Base-by-base conservation (phyloP, 1,140 invertebrate genomes). In the Bradynema listronoti region DNA sequence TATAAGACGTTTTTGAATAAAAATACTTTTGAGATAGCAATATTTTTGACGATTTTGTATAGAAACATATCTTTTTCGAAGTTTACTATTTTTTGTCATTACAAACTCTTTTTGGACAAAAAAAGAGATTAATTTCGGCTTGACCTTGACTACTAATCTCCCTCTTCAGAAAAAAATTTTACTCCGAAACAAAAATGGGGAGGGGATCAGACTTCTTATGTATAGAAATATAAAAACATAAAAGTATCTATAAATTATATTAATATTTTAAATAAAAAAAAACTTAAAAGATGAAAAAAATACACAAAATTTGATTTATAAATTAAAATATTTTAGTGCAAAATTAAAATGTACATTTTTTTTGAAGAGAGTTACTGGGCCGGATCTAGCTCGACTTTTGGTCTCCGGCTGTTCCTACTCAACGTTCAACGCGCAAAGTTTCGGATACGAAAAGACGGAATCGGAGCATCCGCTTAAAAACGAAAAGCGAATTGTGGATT, bases 301-400 rank as follows among this genome's bases (percentile, higher is more conserved):
- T n/a, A n/a, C n/a, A n/a, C n/a, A n/a, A n/a, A n/a, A n/a, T n/a
- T n/a, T n/a, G n/a, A 43, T 22, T 6, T 27, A 43, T 22, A 43
- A 43, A 4, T 43, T 43, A 22, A 9, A 43, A 39, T 11, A 39
- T 39, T 39, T 39, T 39, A 39, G 11, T 19, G 36, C 11, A 39
- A 39, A n/a, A n/a, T n/a, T n/a, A n/a, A n/a, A 11, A 39, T 39
- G 36, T 39, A 39, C 11, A 11, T 19, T 19, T 7, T 47, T 22
- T 3, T 50, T 50, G 5, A 9, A 70, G 68, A 63, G 42, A n/a
- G 72, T 71, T 11, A 71, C 72, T 53, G 69, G 69, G 0, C 66
- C 72, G 16, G 72, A 71, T 61, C 50, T 71, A 42, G 69, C 69
- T 42, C 52, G 55, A 22, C 52, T 75, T 19, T n/a, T 50, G 27